These are phyloP conservation scores for Pinna nobilis DNA, from an alignment of 1,140 invertebrate species.

Conservation along the genomic window DNA sequence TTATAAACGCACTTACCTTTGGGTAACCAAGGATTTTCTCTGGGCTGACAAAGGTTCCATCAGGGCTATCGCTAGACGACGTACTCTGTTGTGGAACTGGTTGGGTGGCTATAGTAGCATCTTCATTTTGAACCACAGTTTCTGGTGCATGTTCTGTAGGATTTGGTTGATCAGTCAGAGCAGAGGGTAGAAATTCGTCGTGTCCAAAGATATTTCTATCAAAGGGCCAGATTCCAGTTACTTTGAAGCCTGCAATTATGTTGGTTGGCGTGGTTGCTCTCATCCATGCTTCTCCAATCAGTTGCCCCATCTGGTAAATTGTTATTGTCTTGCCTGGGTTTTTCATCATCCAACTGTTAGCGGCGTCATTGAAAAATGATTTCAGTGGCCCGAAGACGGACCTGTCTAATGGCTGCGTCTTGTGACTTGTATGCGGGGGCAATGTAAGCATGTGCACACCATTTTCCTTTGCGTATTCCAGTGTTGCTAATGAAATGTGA, in stretches of 20 bases:
- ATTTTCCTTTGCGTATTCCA: conserved; percentile 1
- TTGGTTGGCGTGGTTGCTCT: not conserved
- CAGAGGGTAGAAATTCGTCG: conserved; percentile 28
- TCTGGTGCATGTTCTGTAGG: too few relatives aligned
- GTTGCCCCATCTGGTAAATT: not conserved
- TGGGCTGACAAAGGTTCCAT: too few relatives aligned
- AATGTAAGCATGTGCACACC: not conserved
- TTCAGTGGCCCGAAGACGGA: conserved; percentile 7
- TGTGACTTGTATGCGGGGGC: conserved; percentile 21
- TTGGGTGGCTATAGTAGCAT: too few relatives aligned
- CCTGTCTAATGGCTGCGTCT: conserved; percentile 12
- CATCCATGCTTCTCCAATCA: not conserved
- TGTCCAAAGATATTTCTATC: conserved; percentile 47
- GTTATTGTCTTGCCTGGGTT: not conserved
- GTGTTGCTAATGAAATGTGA: conserved; percentile 7
- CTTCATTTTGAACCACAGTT: too few relatives aligned
- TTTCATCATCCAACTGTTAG: not conserved
- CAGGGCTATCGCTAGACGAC: too few relatives aligned
- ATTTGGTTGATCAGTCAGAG: not conserved
- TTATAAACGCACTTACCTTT: too few relatives aligned
- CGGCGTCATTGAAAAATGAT: not conserved
- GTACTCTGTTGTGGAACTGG: too few relatives aligned
- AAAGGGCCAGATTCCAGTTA: conserved; percentile 12
- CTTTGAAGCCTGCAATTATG: not conserved
- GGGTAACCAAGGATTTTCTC: too few relatives aligned